phyloP scores from a whole-genome alignment of 30 jellyfish, hydroid and myxozoan species.

The Aurelia aurita region DNA sequence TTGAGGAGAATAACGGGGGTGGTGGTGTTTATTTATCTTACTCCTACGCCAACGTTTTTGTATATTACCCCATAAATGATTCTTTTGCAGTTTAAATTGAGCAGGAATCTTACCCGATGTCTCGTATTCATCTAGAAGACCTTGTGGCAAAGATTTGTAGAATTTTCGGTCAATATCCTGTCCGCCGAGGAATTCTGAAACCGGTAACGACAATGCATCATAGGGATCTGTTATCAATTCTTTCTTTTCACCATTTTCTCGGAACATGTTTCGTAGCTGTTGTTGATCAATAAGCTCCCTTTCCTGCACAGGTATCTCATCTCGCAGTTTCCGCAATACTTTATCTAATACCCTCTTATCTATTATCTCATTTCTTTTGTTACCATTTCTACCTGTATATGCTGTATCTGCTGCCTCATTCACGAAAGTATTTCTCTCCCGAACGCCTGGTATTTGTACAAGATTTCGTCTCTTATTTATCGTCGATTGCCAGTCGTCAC shows the following conservation, averaged over 20 bases:
- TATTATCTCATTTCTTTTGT: constrained; percentile 11
- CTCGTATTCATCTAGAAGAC: constrained; percentile 17
- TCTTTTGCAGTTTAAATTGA: constrained; percentile 58
- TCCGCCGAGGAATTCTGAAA: constrained; percentile 46
- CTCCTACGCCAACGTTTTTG: constrained; percentile 75
- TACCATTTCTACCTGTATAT: constrained; percentile 4
- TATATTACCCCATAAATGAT: constrained; percentile 71
- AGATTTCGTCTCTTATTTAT: constrained; percentile 16
- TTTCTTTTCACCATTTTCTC: constrained; percentile 53
- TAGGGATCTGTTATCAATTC: constrained; percentile 71
- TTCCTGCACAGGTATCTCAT: constrained; percentile 35
- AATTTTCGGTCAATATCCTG: constrained; percentile 53
- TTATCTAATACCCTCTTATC: background rate
- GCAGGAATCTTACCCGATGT: constrained; percentile 25
- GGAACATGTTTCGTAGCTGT: constrained; percentile 4
- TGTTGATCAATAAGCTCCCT: constrained; percentile 20
- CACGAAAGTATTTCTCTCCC: too few species aligned
- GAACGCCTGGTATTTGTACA: constrained; percentile 5
- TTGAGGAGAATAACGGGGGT: constrained; percentile 8
- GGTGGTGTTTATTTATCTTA: constrained; percentile 15
- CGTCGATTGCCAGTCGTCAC: constrained; percentile 58
- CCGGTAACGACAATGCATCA: constrained; percentile 57
- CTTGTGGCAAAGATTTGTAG: constrained; percentile 46
- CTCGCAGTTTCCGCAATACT: constrained; percentile 14
- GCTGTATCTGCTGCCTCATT: background rate